phyloP scores from a whole-genome alignment of 2,888 invertebrate genomes.

The Stramonita haemastoma region DNA sequence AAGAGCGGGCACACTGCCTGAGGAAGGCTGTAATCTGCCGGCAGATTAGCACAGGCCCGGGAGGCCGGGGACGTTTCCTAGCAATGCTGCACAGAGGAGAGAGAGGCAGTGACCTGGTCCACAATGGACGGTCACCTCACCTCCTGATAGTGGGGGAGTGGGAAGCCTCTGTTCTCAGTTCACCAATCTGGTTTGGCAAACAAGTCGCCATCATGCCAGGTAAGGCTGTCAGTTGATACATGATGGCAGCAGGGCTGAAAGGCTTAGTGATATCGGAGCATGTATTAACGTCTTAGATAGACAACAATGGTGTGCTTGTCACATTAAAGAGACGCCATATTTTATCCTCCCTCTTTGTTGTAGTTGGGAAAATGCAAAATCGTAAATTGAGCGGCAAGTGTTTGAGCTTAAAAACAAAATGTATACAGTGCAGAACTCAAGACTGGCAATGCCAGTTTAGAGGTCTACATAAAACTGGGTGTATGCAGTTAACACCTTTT shows the following conservation, averaged over 20 bases:
- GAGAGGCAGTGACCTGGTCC: neutral
- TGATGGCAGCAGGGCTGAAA: neutral
- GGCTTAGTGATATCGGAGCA: neutral
- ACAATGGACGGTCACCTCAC: neutral
- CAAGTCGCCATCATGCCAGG: neutral
- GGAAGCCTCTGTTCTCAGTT: neutral
- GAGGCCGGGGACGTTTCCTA: neutral
- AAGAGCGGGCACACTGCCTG: constrained; percentile 12
- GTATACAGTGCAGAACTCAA: too few species aligned
- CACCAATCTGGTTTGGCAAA: neutral
- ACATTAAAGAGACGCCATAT: too few species aligned
- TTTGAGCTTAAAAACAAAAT: too few species aligned
- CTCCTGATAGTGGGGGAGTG: neutral
- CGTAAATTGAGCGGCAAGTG: too few species aligned
- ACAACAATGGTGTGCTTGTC: too few species aligned
- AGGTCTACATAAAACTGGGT: too few species aligned
- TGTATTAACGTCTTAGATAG: neutral
- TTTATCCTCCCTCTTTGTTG: too few species aligned
- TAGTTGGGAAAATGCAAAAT: too few species aligned
- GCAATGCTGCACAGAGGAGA: constrained; percentile 5
- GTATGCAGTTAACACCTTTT: too few species aligned
- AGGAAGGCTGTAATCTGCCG: constrained; percentile 18
- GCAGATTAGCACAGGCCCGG: neutral
- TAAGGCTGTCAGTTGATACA: neutral
- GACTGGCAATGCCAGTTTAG: too few species aligned